These are phyloP conservation scores for Intellagama lesueurii DNA, from an alignment of 2,797 vertebrate species.

Conservation along the genomic window DNA sequence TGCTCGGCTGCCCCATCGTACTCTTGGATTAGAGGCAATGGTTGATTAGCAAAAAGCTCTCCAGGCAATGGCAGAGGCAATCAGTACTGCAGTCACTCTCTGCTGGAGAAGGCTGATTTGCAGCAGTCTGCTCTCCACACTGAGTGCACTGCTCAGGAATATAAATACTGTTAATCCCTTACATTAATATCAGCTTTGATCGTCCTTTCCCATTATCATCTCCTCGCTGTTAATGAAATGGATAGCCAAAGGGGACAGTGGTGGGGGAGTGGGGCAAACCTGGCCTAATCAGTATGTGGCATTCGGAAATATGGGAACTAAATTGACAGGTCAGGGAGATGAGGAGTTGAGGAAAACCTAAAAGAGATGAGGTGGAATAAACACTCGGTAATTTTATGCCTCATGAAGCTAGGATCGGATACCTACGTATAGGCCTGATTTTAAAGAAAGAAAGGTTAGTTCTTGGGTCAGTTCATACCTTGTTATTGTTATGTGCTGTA, in stretches of 20 bases:
- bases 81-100: slow-evolving; percentile 59
- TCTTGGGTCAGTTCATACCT: too few species aligned
- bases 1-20: slow-evolving; percentile 6
- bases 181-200: slow-evolving; percentile 74
- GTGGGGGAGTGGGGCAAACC: slow-evolving; percentile 41
- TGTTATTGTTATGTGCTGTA: too few species aligned
- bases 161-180: slow-evolving; percentile 73
- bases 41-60: slow-evolving; percentile 66
- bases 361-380: slow-evolving; percentile 59
- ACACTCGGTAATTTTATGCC: slow-evolving; percentile 34
- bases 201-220: slow-evolving; percentile 72
- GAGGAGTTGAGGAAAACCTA: slow-evolving; percentile 50
- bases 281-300: slow-evolving; percentile 66
- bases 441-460: not conserved
- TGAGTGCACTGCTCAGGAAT: slow-evolving; percentile 69
- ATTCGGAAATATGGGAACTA: slow-evolving; percentile 59
- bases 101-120: slow-evolving; percentile 65
- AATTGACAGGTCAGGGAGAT: slow-evolving; percentile 62
- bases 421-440: not conserved
- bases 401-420: slow-evolving; percentile 31
- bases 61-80: slow-evolving; percentile 47
- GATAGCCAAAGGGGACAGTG: slow-evolving; percentile 67
- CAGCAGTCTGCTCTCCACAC: slow-evolving; percentile 41
- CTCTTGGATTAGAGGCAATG: slow-evolving; percentile 38
- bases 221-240: slow-evolving; percentile 73